Evolutionary conservation across 2,113 vertebrate genomes (phyloP).

Genomic region (Plectropomus leopardus): DNA sequence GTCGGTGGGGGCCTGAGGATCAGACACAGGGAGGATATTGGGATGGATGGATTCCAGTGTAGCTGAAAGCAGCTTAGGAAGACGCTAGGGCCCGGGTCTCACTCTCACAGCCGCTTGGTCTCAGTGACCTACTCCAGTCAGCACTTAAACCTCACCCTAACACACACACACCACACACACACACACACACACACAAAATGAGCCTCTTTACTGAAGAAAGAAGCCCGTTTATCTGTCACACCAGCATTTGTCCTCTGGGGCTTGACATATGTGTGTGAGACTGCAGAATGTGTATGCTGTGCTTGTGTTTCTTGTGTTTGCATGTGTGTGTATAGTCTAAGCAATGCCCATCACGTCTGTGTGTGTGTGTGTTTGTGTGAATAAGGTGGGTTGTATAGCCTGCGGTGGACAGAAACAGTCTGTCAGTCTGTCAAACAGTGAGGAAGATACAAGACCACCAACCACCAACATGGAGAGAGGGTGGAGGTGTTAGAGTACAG

Average conservation of each 20-base stretch:
- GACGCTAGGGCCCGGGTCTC: conserved; percentile 54
- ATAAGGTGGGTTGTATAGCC: conserved; percentile 35
- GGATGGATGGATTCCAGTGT: conserved; percentile 66
- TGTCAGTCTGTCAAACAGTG: conserved; percentile 35
- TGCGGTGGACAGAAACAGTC: conserved; percentile 47
- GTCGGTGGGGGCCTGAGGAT: conserved; percentile 5
- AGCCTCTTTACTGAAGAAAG: conserved; percentile 53
- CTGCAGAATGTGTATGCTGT: conserved; percentile 39
- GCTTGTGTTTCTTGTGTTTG: background rate
- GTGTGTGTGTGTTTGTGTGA: conserved; percentile 17
- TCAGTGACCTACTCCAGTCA: conserved; percentile 75
- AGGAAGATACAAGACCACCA: conserved; percentile 27
- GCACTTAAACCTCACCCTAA: conserved; percentile 61
- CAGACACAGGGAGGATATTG: conserved; percentile 37
- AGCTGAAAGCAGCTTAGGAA: conserved; percentile 73
- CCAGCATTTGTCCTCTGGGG: conserved; percentile 70
- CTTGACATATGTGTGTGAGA: conserved; percentile 6
- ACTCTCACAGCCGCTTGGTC: conserved; percentile 57
- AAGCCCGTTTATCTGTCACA: conserved; percentile 70
- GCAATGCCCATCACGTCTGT: background rate
- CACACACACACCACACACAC: conserved; percentile 41
- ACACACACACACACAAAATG: conserved; percentile 30
- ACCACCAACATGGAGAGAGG: conserved; percentile 21
- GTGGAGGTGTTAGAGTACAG: background rate
- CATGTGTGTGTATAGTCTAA: conserved; percentile 13